phyloP scores from a whole-genome alignment of 2,888 invertebrate genomes.

The Sphinx pinastri region DNA sequence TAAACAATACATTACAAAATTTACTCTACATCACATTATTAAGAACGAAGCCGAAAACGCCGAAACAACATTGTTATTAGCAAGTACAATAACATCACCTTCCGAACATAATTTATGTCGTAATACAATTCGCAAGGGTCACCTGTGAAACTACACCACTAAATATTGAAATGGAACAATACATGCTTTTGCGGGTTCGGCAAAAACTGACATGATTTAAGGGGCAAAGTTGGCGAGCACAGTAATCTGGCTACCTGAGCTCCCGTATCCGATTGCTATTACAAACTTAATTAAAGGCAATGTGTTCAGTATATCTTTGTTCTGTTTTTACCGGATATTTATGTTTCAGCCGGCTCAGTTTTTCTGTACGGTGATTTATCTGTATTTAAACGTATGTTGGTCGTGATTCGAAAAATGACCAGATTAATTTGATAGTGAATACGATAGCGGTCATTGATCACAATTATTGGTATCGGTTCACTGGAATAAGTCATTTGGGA shows the following conservation, averaged over 20 bases:
- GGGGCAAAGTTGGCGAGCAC: constrained; percentile 41
- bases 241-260: constrained; percentile 18
- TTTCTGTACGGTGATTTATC: constrained; percentile 5
- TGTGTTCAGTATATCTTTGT: constrained; percentile 7
- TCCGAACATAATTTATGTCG: constrained; percentile 33
- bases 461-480: neutral
- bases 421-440: no score
- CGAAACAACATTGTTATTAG: neutral
- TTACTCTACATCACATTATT: neutral
- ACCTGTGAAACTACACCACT: constrained; percentile 67
- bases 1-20: neutral
- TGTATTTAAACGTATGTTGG: neutral
- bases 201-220: constrained; percentile 71
- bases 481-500: no score
- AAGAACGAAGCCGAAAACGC: no score
- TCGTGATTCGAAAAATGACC: neutral
- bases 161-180: constrained; percentile 65
- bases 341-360: neutral
- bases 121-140: constrained; percentile 54
- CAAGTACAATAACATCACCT: constrained; percentile 36
- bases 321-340: constrained; percentile 7
- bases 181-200: constrained; percentile 53
- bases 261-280: constrained; percentile 20
- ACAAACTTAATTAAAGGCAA: constrained; percentile 24
- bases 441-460: neutral